Percentiles rank a stretch among this genome's conserved stretches.
Evolutionary conservation across 2,888 invertebrate genomes (phyloP).

Genomic region (Schrankia costaestrigalis): DNA sequence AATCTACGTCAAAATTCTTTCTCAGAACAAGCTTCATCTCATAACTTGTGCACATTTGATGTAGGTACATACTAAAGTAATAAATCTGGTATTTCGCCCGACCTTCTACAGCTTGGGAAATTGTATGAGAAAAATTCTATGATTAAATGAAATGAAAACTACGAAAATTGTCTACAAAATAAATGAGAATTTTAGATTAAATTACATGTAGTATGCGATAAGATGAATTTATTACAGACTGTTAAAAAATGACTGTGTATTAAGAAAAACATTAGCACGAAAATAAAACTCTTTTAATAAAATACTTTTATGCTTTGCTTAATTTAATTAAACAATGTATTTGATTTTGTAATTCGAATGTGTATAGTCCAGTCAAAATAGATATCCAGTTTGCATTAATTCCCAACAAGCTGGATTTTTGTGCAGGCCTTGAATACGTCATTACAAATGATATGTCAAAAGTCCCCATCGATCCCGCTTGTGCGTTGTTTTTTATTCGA

Average conservation of each 20-base stretch:
- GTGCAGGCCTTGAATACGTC: too few relatives aligned
- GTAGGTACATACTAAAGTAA: slow-evolving; percentile 24
- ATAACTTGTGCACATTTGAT: slow-evolving; percentile 18
- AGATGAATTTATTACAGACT: not conserved
- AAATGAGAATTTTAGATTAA: too few relatives aligned
- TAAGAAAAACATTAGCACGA: too few relatives aligned
- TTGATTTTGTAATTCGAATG: slow-evolving; percentile 23
- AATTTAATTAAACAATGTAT: slow-evolving; percentile 12
- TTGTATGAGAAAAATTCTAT: slow-evolving; percentile 4
- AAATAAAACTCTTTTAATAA: too few relatives aligned
- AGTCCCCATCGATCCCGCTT: too few relatives aligned
- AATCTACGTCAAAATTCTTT: slow-evolving; percentile 30
- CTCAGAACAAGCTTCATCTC: slow-evolving; percentile 19
- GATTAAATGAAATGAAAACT: slow-evolving; percentile 1
- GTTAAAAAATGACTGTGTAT: not conserved
- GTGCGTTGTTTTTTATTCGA: too few relatives aligned
- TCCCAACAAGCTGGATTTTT: too few relatives aligned
- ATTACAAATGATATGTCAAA: too few relatives aligned
- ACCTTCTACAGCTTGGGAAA: slow-evolving; percentile 8
- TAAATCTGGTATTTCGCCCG: slow-evolving; percentile 23
- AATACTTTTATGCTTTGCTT: too few relatives aligned
- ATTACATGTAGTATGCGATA: too few relatives aligned
- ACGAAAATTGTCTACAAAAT: not conserved
- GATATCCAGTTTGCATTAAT: too few relatives aligned
- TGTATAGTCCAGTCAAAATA: too few relatives aligned